phyloP scores from a whole-genome alignment of 2,888 invertebrate genomes.

The Lypha dubia region DNA sequence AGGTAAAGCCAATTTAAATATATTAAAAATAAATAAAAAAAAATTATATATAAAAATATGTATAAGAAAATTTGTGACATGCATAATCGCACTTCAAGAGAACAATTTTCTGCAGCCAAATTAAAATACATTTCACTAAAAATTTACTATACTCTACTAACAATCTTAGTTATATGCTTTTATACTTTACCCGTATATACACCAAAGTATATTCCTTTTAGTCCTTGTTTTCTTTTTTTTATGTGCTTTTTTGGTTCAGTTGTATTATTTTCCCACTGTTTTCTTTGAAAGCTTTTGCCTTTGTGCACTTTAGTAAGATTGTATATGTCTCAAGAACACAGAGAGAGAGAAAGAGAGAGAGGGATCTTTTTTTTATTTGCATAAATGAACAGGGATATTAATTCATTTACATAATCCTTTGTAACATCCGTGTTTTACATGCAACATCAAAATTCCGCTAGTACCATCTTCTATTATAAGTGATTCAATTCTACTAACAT shows the following conservation, averaged over 20 bases:
- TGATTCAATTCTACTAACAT: slow-evolving; percentile 46
- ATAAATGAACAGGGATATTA: slow-evolving; percentile 71
- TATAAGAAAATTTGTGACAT: slow-evolving; percentile 7
- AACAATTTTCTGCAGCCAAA: slow-evolving; percentile 36
- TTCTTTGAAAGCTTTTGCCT: not conserved
- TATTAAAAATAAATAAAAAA: too few species aligned
- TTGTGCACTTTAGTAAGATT: slow-evolving; percentile 1
- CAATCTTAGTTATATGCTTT: not conserved
- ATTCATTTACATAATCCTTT: slow-evolving; percentile 73
- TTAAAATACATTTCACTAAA: slow-evolving; percentile 33
- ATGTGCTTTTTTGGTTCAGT: not conserved
- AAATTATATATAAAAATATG: too few species aligned
- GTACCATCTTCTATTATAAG: slow-evolving; percentile 48
- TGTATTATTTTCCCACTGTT: not conserved
- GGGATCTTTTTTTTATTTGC: slow-evolving; percentile 58
- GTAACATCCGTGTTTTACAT: slow-evolving; percentile 69
- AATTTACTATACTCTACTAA: not conserved
- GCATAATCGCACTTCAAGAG: slow-evolving; percentile 30
- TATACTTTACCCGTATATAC: not conserved
- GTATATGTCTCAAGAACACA: slow-evolving; percentile 16
- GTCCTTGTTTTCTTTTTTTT: not conserved
- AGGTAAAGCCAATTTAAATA: too few species aligned
- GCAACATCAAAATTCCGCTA: slow-evolving; percentile 62
- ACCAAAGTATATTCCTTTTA: not conserved
- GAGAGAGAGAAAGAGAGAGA: not conserved